A percentile compares a stretch with the other conserved stretches of the same genome.
These are phyloP conservation scores for Eumerus sabulonum DNA, from an alignment of 2,888 invertebrate genomes.

Conservation along the genomic window DNA sequence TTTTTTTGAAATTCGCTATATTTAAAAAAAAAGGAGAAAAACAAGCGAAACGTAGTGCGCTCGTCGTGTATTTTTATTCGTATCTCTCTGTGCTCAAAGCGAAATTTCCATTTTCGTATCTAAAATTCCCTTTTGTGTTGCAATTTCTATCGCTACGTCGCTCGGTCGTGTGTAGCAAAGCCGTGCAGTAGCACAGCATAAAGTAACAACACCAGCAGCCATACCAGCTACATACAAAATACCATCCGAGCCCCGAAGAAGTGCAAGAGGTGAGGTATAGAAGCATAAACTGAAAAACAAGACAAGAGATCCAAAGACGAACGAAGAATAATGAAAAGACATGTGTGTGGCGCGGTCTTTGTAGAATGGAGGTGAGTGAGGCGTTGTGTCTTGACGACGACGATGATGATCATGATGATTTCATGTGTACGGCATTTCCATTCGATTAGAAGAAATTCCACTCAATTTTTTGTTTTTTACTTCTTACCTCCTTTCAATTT, in stretches of 20 bases:
- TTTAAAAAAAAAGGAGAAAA: constrained; percentile 8
- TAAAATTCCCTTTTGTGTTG: constrained; percentile 44
- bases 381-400: constrained; percentile 30
- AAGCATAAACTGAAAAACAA: neutral
- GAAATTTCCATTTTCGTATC: constrained; percentile 39
- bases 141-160: constrained; percentile 40
- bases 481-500: too few relatives aligned
- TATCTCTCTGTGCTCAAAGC: constrained; percentile 11
- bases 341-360: constrained; percentile 26
- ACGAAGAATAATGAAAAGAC: constrained; percentile 25
- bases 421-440: constrained; percentile 64
- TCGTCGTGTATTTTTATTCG: too few relatives aligned
- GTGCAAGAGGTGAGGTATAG: neutral
- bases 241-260: neutral
- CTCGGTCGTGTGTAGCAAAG: too few relatives aligned
- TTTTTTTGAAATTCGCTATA: too few relatives aligned
- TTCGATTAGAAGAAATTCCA: constrained; percentile 59
- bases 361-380: constrained; percentile 54
- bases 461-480: constrained; percentile 8
- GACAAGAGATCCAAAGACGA: constrained; percentile 2
- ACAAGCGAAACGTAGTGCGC: constrained; percentile 21
- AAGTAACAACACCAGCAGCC: neutral
- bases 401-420: too few relatives aligned
- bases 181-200: neutral
- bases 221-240: neutral